phyloP scores from a whole-genome alignment of 2,888 invertebrate species.

The Perizoma affinitatum region DNA sequence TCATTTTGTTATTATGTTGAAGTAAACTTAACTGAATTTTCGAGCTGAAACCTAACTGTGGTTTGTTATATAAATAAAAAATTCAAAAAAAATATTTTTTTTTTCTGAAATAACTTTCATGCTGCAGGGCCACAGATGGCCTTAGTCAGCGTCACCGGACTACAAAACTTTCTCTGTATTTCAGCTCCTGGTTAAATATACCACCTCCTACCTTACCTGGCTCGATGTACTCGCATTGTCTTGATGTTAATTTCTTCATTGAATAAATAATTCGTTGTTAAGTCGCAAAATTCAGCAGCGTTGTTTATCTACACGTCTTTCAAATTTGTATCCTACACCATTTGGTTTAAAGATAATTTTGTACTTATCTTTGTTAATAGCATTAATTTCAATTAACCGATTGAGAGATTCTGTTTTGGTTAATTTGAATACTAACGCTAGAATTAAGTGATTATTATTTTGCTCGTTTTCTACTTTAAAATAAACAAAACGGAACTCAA shows the following conservation, averaged over 20 bases:
- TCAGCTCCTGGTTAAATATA: slow-evolving; percentile 5
- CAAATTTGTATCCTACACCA: slow-evolving; percentile 43
- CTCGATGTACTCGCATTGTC: slow-evolving; percentile 48
- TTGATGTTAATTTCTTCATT: slow-evolving; percentile 79
- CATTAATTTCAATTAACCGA: slow-evolving; percentile 29
- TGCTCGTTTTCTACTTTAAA: too few species aligned
- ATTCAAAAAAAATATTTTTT: too few species aligned
- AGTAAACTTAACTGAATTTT: too few species aligned
- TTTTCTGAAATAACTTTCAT: too few species aligned
- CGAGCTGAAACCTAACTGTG: too few species aligned
- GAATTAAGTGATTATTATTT: too few species aligned
- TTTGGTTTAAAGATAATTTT: slow-evolving; percentile 43
- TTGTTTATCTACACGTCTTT: slow-evolving; percentile 51
- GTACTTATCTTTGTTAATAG: slow-evolving; percentile 5
- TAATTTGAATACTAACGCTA: slow-evolving; percentile 37
- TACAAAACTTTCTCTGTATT: too few species aligned
- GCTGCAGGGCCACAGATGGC: too few species aligned
- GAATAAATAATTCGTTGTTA: slow-evolving; percentile 82
- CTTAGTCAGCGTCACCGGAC: too few species aligned
- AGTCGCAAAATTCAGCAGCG: slow-evolving; percentile 71
- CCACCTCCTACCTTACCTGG: slow-evolving; percentile 27
- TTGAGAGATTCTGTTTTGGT: slow-evolving; percentile 48
- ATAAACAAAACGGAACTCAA: too few species aligned
- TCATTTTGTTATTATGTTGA: too few species aligned
- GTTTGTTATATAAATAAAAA: too few species aligned